Conservation (phyloP, 2,797 vertebrate genomes). For the Neomorphus geoffroyi region DNA sequence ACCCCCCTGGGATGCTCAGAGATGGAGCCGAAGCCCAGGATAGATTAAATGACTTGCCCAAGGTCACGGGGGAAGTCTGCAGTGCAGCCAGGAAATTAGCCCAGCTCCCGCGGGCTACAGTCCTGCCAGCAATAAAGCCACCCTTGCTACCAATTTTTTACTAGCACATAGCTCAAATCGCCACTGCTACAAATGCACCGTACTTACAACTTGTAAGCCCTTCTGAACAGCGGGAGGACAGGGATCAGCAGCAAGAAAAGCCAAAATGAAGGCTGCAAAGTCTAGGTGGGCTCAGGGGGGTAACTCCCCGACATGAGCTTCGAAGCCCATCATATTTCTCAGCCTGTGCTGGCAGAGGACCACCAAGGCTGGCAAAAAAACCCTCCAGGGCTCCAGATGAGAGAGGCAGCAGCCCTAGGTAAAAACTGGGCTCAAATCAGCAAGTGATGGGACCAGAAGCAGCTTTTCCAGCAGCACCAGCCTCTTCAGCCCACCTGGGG, state of each 20-base stretch:
- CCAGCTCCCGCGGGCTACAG: not conserved
- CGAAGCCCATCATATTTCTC: not conserved
- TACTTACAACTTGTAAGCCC: not conserved
- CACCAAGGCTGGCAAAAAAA: not conserved
- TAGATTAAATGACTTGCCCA: constrained; percentile 66
- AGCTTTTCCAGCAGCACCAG: not conserved
- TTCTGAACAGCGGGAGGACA: not conserved
- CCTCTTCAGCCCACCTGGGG: not conserved
- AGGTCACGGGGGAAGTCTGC: constrained; percentile 64
- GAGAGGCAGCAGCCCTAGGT: not conserved
- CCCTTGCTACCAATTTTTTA: constrained; percentile 37
- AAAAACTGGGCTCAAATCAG: not conserved
- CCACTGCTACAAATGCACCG: not conserved
- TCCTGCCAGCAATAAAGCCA: constrained; percentile 57
- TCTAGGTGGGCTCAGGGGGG: not conserved
- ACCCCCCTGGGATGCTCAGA: constrained; percentile 17
- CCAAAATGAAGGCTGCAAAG: not conserved
- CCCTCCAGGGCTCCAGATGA: not conserved
- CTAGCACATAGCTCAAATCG: not conserved
- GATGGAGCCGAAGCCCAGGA: constrained; percentile 54
- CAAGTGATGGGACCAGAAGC: not conserved
- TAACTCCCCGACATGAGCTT: fast-evolving
- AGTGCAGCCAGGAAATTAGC: constrained; percentile 50
- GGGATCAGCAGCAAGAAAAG: not conserved
- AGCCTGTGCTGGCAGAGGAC: not conserved